phyloP scores from a whole-genome alignment of 64 coral and sea anemone species.

The Pachyseris speciosa region DNA sequence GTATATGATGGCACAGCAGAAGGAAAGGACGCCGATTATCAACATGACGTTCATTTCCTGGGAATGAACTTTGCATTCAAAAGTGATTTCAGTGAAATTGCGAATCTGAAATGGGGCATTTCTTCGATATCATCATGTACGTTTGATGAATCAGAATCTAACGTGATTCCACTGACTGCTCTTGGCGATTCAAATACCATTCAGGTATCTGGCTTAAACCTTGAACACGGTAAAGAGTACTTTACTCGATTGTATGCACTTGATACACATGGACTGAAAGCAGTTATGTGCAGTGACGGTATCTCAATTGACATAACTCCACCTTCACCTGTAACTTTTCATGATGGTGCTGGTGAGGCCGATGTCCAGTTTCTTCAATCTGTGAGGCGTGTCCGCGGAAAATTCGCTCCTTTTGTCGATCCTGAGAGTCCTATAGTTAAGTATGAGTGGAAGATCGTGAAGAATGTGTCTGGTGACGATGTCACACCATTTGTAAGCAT shows the following conservation, averaged over 20 bases:
- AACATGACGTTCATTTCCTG: constrained; percentile 51
- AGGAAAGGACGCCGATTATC: constrained; percentile 78
- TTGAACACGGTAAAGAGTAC: constrained; percentile 74
- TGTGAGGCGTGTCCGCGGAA: constrained; percentile 67
- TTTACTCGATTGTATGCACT: constrained; percentile 74
- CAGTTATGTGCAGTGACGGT: constrained; percentile 94
- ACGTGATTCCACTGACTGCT: constrained; percentile 54
- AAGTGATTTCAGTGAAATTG: constrained; percentile 28
- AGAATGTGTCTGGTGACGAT: constrained; percentile 24
- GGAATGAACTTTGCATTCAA: constrained; percentile 78
- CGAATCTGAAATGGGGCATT: constrained; percentile 84
- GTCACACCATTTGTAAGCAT: constrained; percentile 48
- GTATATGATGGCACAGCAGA: constrained; percentile 73
- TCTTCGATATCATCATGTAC: constrained; percentile 71
- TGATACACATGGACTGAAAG: constrained; percentile 67
- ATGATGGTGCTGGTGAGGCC: constrained; percentile 68
- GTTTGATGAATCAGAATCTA: constrained; percentile 63
- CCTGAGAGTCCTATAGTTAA: constrained; percentile 79
- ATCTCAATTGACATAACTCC: constrained; percentile 84
- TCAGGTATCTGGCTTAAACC: constrained; percentile 66
- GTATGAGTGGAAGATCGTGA: constrained; percentile 92
- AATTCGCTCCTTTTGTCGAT: constrained; percentile 71
- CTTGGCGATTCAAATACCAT: constrained; percentile 81
- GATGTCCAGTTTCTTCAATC: constrained; percentile 77
- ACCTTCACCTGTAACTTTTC: constrained; percentile 65